Evolutionary conservation across 2,888 invertebrate species (phyloP), one percentile per base, ranked within the genome.

Genomic region (Drosophila macrospina): DNA sequence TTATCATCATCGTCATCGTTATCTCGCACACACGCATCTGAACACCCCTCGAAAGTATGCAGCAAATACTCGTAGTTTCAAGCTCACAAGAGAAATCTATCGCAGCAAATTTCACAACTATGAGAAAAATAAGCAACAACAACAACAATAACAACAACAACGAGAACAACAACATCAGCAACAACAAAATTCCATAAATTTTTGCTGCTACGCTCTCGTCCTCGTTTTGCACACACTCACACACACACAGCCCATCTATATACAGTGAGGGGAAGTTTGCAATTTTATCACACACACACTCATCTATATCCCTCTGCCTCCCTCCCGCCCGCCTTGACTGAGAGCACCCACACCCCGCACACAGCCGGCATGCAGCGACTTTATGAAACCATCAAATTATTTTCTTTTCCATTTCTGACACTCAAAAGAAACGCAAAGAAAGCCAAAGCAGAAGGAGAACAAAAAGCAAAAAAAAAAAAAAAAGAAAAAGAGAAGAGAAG

Each of bases 361-460:
- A 28, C 52, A 39, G 61, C 60, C 79, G 52, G 59, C 75, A 67
- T 80, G 81, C 79, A 87, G 74, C 87, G 86, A 82, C 85, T 91
- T 88, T 91, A 90, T 90, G 89, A 89, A 90, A 89, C 90, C 90
- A 91, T 91, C 90, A 91, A 91, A 91, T 90, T 90, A 91, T 91
- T 91, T 91, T 91, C 88, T 91, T 91, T 91, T 90, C 89, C 90
- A 91, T 91, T 91, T 91, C 90, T 91, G 90, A 91, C 91, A 91
- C 91, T 90, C 89, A 83, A 89, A 87, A 86, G 88, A 87, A 82
- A 89, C 77, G 74, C 69, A 80, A 80, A 82, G 75, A 80, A 71
- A 75, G 68, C 72, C 61, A 63, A 44, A 54, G 51, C 26, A 55
- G 68, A 55, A 62, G 55, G 37, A 47, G 57, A 34, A 68, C 60